phyloP scores from a whole-genome alignment of 1,140 invertebrate genomes.

The Bombus sylvicola region DNA sequence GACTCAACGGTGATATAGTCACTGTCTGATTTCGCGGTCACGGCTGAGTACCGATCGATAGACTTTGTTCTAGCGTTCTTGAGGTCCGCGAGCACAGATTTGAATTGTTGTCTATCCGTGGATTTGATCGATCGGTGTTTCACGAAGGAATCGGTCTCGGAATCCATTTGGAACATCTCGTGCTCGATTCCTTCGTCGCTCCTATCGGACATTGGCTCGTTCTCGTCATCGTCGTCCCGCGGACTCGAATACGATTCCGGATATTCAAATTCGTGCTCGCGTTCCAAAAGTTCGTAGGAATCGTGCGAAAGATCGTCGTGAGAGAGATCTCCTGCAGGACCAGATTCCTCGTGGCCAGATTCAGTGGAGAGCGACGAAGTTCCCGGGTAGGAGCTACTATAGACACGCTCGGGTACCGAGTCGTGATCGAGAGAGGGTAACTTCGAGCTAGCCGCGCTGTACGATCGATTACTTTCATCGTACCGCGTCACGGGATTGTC shows the following conservation, averaged over 20 bases:
- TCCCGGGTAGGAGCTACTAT: slow-evolving; percentile 93
- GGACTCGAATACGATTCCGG: slow-evolving; percentile 80
- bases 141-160: slow-evolving; percentile 81
- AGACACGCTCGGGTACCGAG: slow-evolving; percentile 86
- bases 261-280: slow-evolving; percentile 82
- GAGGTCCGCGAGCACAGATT: slow-evolving; percentile 74
- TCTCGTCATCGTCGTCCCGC: slow-evolving; percentile 68
- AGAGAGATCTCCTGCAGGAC: slow-evolving; percentile 85
- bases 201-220: slow-evolving; percentile 76
- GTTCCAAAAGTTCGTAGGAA: slow-evolving; percentile 93
- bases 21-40: slow-evolving; percentile 56
- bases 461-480: slow-evolving; percentile 87
- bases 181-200: slow-evolving; percentile 81
- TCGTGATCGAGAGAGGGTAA: slow-evolving; percentile 86
- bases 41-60: slow-evolving; percentile 75
- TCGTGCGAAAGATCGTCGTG: slow-evolving; percentile 95
- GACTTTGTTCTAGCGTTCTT: slow-evolving; percentile 71
- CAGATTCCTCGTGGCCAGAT: slow-evolving; percentile 84
- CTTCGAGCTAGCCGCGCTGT: slow-evolving; percentile 83
- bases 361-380: slow-evolving; percentile 87
- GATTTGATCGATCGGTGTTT: slow-evolving; percentile 77
- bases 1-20: slow-evolving; percentile 76
- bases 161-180: slow-evolving; percentile 82
- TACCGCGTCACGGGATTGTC: slow-evolving; percentile 91
- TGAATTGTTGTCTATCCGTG: slow-evolving; percentile 74